Conservation (phyloP, 2,113 vertebrate genomes). For the Phodopus roborovskii region DNA sequence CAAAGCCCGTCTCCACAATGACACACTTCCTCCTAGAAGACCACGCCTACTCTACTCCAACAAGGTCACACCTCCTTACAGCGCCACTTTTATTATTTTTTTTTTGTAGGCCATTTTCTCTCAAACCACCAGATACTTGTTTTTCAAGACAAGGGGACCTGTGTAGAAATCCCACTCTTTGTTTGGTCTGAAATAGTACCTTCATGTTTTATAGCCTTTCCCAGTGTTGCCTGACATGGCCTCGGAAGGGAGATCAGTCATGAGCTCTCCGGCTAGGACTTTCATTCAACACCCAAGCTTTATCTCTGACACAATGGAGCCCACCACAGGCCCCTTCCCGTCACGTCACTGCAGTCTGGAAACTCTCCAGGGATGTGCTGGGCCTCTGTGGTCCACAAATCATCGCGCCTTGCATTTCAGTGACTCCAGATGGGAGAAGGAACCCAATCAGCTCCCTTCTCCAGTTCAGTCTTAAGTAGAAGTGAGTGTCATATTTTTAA, state of each 20-base stretch:
- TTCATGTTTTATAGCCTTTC: rapidly evolving
- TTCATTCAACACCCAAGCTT: rapidly evolving
- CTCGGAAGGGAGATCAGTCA: background rate
- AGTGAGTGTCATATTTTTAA: constrained; percentile 71
- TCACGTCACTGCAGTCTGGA: background rate
- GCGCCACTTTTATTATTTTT: no score
- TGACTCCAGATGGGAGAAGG: background rate
- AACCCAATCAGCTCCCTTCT: constrained; percentile 28
- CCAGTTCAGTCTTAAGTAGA: constrained; percentile 54
- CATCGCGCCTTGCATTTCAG: background rate
- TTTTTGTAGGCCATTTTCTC: background rate
- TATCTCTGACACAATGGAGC: no score
- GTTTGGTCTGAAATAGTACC: background rate
- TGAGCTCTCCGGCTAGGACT: background rate
- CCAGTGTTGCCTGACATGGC: no score
- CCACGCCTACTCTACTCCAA: background rate
- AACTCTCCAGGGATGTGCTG: background rate
- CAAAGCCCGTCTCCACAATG: background rate
- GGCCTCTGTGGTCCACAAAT: background rate
- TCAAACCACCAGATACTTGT: background rate
- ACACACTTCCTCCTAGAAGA: background rate
- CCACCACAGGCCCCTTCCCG: background rate
- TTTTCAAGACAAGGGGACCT: background rate
- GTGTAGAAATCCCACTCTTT: background rate
- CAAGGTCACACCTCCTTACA: background rate